These are phyloP conservation scores for Pristionchus pacificus DNA, from an alignment of 1,140 invertebrate genomes.

Conservation along the genomic window DNA sequence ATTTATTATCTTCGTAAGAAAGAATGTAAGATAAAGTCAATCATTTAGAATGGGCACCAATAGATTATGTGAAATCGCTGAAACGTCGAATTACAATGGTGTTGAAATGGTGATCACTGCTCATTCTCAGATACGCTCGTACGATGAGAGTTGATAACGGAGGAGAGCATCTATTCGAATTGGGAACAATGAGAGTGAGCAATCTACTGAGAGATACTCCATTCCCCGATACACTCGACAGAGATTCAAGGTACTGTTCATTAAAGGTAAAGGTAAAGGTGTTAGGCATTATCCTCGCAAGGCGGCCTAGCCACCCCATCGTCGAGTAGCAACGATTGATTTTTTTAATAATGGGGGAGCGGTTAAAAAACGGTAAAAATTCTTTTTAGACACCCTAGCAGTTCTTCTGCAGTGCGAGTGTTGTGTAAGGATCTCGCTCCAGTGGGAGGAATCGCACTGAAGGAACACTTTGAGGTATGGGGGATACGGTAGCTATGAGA, in stretches of 20 bases:
- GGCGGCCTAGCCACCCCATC: no score
- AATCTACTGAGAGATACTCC: slow-evolving; percentile 89
- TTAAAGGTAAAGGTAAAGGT: no score
- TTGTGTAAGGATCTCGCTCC: slow-evolving; percentile 51
- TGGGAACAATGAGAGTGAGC: slow-evolving; percentile 91
- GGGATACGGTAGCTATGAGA: no score
- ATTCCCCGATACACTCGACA: slow-evolving; percentile 67
- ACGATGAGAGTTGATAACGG: slow-evolving; percentile 93
- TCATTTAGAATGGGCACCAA: no score
- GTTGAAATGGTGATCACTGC: no score
- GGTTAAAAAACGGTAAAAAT: background rate
- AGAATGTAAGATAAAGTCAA: no score
- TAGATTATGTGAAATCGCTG: no score
- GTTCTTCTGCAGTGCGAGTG: slow-evolving; percentile 48
- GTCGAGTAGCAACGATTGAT: no score
- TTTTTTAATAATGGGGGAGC: slow-evolving; percentile 37
- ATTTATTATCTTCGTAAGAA: no score
- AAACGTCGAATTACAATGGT: no score
- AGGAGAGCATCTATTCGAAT: slow-evolving; percentile 88
- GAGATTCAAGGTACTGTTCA: background rate
- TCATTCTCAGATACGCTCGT: slow-evolving; percentile 77
- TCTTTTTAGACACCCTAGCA: slow-evolving; percentile 26
- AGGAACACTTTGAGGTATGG: slow-evolving; percentile 86
- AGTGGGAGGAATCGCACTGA: slow-evolving; percentile 90
- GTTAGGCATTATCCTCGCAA: no score